Conservation (phyloP, 1,140 invertebrate genomes). For the Tetranychus urticae region DNA sequence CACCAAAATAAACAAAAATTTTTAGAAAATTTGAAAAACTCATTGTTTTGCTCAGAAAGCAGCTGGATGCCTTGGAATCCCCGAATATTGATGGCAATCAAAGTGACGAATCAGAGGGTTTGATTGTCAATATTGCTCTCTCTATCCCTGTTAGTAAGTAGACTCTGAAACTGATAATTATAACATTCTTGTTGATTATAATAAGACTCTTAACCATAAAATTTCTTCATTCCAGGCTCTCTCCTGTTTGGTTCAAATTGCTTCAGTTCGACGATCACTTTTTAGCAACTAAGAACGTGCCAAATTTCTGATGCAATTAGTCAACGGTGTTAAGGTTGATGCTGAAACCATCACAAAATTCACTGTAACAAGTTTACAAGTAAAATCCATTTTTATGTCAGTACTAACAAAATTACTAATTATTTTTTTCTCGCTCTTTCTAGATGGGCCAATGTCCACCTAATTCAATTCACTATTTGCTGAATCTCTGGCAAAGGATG, state of each 20-base stretch:
- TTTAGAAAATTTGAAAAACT: too few relatives aligned
- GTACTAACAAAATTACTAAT: too few relatives aligned
- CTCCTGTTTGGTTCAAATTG: conserved; percentile 85
- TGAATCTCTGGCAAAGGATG: conserved; percentile 93
- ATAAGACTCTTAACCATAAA: too few relatives aligned
- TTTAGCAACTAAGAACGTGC: conserved; percentile 85
- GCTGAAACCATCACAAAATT: conserved; percentile 88
- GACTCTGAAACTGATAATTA: too few relatives aligned
- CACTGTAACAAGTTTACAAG: conserved; percentile 75
- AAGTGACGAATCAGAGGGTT: too few relatives aligned
- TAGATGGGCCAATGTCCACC: conserved; percentile 95
- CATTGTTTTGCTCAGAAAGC: too few relatives aligned
- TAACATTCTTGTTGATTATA: too few relatives aligned
- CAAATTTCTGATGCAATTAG: conserved; percentile 77
- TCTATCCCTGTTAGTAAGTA: too few relatives aligned
- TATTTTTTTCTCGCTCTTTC: neutral
- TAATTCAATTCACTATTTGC: conserved; percentile 87
- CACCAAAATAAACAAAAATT: too few relatives aligned
- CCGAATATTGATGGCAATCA: too few relatives aligned
- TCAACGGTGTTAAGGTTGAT: conserved; percentile 82
- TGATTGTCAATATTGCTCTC: too few relatives aligned
- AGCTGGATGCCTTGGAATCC: too few relatives aligned
- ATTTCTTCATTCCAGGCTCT: conserved; percentile 33
- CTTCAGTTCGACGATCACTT: conserved; percentile 75
- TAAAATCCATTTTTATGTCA: conserved; percentile 9